Base-by-base conservation (phyloP, 1,140 invertebrate genomes). In the Apis dorsata region DNA sequence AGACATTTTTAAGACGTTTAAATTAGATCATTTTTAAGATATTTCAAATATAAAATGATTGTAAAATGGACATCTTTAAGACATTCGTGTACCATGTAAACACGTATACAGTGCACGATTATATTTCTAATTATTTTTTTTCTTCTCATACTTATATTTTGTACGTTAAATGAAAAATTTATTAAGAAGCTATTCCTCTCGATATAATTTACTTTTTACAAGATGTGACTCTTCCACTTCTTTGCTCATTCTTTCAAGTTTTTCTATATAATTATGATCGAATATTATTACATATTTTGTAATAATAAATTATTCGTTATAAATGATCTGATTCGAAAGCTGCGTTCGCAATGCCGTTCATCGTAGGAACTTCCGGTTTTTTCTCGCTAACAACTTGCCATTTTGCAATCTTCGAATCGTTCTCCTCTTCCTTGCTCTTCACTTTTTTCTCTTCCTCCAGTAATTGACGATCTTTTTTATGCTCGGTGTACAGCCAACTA, bases 401-500 rank as follows among this genome's bases (percentile, higher is more conserved):
- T 34, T 74, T 89, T 10, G 51, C 17, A 4, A 55, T n/a, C n/a
- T 70, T 88, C 60, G 63, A 60, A 44, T 53, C 73, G 19, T 60
- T 73, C 53, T 86, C 87, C 12, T 68, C 74, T 8, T 86, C 86
- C 19, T 86, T 86, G 11, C 15, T 87, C 79, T 69, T 89, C 74
- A 24, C 77, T 53, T 89, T 86, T 76, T 91, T 87, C 85, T 83
- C 84, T 81, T 74, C 62, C n/a, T 92, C 91, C 73, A 90, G 69
- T 34, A 78, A 63, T 8, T 82, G 81, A 1, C 89, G 90, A 60
- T 94, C 94, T 88, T 94, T 94, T 83, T 91, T 94, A 76, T 95
- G 94, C 78, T 95, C 94, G 49, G 92, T 92, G 88, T 96, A 96
- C 90, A 96, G 93, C 95, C 95, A 95, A 65, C 95, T 95, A 84